A percentile compares a stretch with the other conserved stretches of the same genome.
Conservation (phyloP, 2,113 vertebrate species). For the Asarcornis scutulata region DNA sequence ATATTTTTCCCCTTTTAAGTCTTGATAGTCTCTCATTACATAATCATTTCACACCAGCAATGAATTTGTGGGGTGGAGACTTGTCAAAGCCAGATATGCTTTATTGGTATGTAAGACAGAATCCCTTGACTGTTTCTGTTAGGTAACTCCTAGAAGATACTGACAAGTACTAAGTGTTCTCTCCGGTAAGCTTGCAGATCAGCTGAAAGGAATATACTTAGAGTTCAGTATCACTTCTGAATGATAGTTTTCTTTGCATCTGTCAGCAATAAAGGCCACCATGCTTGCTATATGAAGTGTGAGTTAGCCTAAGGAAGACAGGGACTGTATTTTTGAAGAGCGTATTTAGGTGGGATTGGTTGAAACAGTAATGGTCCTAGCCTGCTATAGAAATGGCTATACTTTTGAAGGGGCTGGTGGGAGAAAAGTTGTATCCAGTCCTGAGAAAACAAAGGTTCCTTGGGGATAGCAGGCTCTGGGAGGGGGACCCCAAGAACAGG, state of each 20-base stretch:
- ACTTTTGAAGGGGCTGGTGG: neutral
- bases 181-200: neutral
- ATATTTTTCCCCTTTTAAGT: neutral
- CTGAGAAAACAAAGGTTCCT: neutral
- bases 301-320: neutral
- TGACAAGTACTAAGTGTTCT: neutral
- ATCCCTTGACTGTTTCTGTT: neutral
- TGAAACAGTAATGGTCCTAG: neutral
- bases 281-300: accelerated
- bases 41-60: neutral
- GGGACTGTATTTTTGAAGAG: neutral
- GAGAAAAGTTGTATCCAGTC: neutral
- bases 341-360: neutral
- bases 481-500: neutral
- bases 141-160: neutral
- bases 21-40: neutral
- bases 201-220: neutral
- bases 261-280: neutral
- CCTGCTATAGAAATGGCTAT: neutral
- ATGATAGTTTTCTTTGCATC: neutral
- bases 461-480: neutral
- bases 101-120: neutral
- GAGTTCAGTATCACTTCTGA: neutral
- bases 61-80: neutral
- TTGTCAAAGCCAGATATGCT: neutral